A percentile compares a stretch with the other conserved stretches of the same genome.
phyloP scores from a whole-genome alignment of 2,797 vertebrate genomes.

The Syndactyla subalaris region DNA sequence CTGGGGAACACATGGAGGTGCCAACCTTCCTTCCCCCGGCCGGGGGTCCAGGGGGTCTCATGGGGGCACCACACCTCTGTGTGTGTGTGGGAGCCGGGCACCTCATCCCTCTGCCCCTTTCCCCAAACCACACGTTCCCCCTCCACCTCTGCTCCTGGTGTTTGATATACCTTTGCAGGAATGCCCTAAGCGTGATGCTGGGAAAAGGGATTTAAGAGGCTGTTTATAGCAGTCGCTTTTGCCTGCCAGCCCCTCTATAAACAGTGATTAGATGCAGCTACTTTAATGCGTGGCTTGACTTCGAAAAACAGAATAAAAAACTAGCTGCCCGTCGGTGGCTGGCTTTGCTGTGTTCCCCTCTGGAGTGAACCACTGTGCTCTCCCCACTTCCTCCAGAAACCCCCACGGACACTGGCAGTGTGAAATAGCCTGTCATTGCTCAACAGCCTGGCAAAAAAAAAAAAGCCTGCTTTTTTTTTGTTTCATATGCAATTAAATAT shows the following conservation, averaged over 20 bases:
- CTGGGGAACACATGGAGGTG: rapidly evolving
- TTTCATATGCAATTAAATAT: neutral
- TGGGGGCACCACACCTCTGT: rapidly evolving
- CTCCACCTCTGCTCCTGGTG: neutral
- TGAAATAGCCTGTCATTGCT: neutral
- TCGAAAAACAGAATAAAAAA: neutral
- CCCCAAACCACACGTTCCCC: rapidly evolving
- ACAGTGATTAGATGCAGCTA: neutral
- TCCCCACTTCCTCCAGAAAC: constrained; percentile 30
- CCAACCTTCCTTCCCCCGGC: neutral
- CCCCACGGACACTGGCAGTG: neutral
- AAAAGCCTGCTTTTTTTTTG: neutral
- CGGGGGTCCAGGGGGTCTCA: too few species aligned
- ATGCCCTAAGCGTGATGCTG: rapidly evolving
- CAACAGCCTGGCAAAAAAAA: neutral
- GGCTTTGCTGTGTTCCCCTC: constrained; percentile 2
- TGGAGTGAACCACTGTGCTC: neutral
- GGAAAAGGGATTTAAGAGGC: neutral
- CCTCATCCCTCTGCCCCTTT: neutral
- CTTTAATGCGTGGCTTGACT: neutral
- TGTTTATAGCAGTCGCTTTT: neutral
- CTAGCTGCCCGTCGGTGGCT: rapidly evolving
- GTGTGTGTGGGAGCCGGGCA: rapidly evolving
- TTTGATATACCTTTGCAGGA: neutral
- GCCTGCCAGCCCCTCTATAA: constrained; percentile 1